Evolutionary conservation across 2,888 invertebrate species (phyloP).

Genomic region (Corbicula japonica): DNA sequence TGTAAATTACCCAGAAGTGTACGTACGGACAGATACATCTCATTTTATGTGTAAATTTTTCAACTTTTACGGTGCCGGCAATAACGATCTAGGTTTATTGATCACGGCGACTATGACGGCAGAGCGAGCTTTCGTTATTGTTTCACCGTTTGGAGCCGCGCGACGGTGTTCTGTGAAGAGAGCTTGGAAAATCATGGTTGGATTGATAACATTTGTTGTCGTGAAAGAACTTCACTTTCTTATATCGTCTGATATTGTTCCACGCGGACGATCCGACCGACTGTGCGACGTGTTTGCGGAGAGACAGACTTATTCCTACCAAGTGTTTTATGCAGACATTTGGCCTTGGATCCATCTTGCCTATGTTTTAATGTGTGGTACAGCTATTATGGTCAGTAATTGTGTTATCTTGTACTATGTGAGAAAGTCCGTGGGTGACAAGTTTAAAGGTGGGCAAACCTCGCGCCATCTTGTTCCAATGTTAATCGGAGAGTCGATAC

Average conservation of each 20-base stretch:
- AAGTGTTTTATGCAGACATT: slow-evolving; percentile 66
- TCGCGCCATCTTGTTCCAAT: slow-evolving; percentile 73
- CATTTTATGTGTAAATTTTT: slow-evolving; percentile 79
- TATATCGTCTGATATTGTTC: slow-evolving; percentile 71
- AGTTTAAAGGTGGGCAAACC: slow-evolving; percentile 45
- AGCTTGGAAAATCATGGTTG: slow-evolving; percentile 67
- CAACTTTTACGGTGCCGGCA: slow-evolving; percentile 78
- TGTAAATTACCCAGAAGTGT: slow-evolving; percentile 72
- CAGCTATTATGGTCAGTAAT: slow-evolving; percentile 72
- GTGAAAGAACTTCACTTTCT: slow-evolving; percentile 74
- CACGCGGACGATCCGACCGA: slow-evolving; percentile 63
- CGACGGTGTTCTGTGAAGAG: slow-evolving; percentile 67
- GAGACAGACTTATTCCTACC: slow-evolving; percentile 50
- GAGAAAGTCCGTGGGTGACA: slow-evolving; percentile 61
- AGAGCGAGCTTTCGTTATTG: slow-evolving; percentile 76
- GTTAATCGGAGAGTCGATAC: slow-evolving; percentile 75
- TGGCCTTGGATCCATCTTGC: slow-evolving; percentile 77
- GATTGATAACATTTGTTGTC: slow-evolving; percentile 63
- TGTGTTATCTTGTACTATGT: slow-evolving; percentile 70
- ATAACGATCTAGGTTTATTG: slow-evolving; percentile 75
- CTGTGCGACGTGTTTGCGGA: slow-evolving; percentile 74
- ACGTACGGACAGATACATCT: slow-evolving; percentile 59
- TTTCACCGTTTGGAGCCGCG: slow-evolving; percentile 70
- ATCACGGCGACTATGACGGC: slow-evolving; percentile 77
- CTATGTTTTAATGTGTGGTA: slow-evolving; percentile 69